Evolutionary conservation across 2,888 invertebrate genomes (phyloP), one percentile per base, ranked within the genome.

Genomic region (Agrenia bidenticulata): DNA sequence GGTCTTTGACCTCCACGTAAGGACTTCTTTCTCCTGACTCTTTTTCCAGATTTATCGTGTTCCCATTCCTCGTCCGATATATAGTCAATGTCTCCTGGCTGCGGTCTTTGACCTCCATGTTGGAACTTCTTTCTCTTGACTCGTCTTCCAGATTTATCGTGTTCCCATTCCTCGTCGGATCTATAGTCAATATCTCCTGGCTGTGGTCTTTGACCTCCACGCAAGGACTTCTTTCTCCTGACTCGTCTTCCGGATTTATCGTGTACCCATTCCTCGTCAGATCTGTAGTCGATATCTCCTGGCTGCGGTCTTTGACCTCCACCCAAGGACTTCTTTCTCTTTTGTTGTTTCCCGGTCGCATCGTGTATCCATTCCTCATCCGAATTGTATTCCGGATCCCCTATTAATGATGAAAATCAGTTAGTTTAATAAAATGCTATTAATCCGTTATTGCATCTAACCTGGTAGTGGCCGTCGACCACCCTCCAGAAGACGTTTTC

Each of bases 181-280:
- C 27, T 32, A 11, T 32, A 32, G 32, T 32, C 32, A 7, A 7
- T 11, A 32, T 32, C 32, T 11, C 32, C 32, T 32, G 32, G 32
- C 32, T 32, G 32, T 7, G 32, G 11, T n/a, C 19, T 54, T 54
- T 41, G 39, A 5, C 27, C 19, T n/a, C 26, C 9, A n/a, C 9
- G 57, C 37, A 7, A 45, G 17, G 21, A 15, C 45, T 19, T 57
- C 57, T n/a, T 7, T 45, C 24, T 13, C 61, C 15, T 51, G 59
- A 42, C 21, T 23, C 26, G 21, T 41, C n/a, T 53, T 45, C 45
- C 21, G 45, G 45, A 19, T 45, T 19, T 45, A 45, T 45, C 19
- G 27, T 54, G 19, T 53, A 42, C 1, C 27, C 54, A 24, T 53
- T 53, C 21, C 26, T 24, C 53, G 15, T 19, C 45, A 11, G 32